Evolutionary conservation across 2,113 vertebrate genomes (phyloP).

Genomic region (Zosterops pallidus): DNA sequence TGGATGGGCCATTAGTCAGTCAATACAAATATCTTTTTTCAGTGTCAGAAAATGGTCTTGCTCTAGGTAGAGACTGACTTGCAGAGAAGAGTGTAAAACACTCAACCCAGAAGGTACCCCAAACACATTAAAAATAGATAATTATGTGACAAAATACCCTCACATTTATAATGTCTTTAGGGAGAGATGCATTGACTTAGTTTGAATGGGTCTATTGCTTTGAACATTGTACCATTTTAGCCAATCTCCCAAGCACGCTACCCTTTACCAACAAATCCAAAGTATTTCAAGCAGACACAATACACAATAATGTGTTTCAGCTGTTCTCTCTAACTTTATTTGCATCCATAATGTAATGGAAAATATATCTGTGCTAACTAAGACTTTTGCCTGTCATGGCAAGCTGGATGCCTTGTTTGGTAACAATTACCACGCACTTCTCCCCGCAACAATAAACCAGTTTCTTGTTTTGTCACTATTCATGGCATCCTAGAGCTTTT

Average conservation of each 20-base stretch:
- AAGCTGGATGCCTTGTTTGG: background rate
- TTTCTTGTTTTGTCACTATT: background rate
- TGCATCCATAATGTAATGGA: background rate
- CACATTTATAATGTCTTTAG: background rate
- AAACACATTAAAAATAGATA: background rate
- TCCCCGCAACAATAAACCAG: background rate
- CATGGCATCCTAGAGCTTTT: background rate
- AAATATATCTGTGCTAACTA: background rate
- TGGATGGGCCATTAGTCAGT: background rate
- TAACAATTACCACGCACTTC: background rate
- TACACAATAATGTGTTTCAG: background rate
- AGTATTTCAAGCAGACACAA: background rate
- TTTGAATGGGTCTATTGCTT: background rate
- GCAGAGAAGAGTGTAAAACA: background rate
- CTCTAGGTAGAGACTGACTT: background rate
- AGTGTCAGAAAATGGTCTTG: background rate
- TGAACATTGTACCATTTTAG: background rate
- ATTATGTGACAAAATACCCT: background rate
- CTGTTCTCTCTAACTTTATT: background rate
- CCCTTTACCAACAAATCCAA: background rate
- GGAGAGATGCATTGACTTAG: background rate
- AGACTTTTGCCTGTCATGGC: background rate
- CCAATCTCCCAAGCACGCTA: background rate
- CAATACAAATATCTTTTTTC: background rate
- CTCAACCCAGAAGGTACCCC: background rate